Evolutionary conservation across 2,797 vertebrate genomes (phyloP), one percentile per base, ranked within the genome.

Genomic region (Tinamus major): DNA sequence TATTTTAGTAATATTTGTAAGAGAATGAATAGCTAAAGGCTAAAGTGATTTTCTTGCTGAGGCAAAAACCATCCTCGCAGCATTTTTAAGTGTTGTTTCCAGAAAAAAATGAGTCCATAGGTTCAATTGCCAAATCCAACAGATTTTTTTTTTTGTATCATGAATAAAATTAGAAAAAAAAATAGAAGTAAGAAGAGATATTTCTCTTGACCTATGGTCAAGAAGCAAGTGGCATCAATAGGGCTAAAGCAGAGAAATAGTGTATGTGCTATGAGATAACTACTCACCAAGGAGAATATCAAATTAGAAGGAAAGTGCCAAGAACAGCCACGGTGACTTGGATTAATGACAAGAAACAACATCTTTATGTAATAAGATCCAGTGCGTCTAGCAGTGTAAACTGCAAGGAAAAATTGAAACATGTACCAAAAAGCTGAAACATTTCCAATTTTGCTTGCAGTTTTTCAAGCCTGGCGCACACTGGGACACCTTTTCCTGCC

Each of bases 271-370:
- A 46, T 3, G 33, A 85, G 63, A 90, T 49, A 92, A 55, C 87
- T 91, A 49, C 79, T 94, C 92, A 91, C 79, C 41, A 79, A 85
- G 92, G 65, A 91, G 75, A 94, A 58, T 19, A 82, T 90, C 75
- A 90, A 80, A 93, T 94, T 94, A 94, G 55, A 79, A 85, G 48
- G 42, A 81, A 92, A 82, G 61, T 83, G 95, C 92, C 92, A 95
- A 91, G 83, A 92, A 93, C 89, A 96, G 93, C 72, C 90, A 94
- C 85, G 19, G 2, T 93, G 93, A 69, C 51, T 96, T 96, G 96
- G 88, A 96, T 91, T 95, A 95, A 96, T 93, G 92, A 96, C 95
- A 95, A 96, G 96, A 96, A 96, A 91, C 77, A 95, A 92, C 82
- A 83, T 94, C 86, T 95, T 95, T 92, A 93, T 96, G 79, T 85